Evolutionary conservation across 1,140 invertebrate species (phyloP), one percentile per base, ranked within the genome.

Genomic region (Pantala flavescens): DNA sequence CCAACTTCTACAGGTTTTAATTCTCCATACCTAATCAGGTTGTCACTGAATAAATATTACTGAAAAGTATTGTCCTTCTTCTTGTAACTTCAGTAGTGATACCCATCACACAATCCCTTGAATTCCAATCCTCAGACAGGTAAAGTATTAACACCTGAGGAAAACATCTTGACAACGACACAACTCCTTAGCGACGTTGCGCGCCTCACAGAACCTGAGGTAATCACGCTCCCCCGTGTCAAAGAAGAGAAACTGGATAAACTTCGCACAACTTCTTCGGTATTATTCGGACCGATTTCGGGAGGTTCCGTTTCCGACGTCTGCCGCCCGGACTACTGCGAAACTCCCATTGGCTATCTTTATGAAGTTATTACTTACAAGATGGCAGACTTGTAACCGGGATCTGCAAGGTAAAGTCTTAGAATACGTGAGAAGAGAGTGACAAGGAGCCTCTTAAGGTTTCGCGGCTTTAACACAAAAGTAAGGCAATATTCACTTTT

Each of bases 341-440:
- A 63, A 63, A 63, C 49, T 63, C 49, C 49, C 49, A 63, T 63
- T 63, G 49, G 49, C 49, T 63, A 63, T 63, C 49, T 63, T 63
- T 63, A 63, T 63, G 49, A 63, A 63, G 49, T 63, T 63, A 63
- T 63, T 63, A 63, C 49, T 63, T 63, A 63, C 49, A 63, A 63
- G 49, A 63, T 63, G 49, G 49, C 49, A 63, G 49, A 63, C 49
- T 63, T 63, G 16, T 63, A 63, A 63, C 49, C 49, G 49, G 49
- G 49, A 14, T 19, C 49, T 21, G 49, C 49, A 19, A 19, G 49
- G 16, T 21, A 19, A 63, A 63, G 49, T 63, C 49, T 63, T 19
- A 63, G 49, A 63, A 19, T 63, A 36, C 28, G 28, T 36, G 28
- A 36, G 28, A 36, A 36, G 28, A 36, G 28, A 36, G 28, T 36